A percentile compares a stretch with the other conserved stretches of the same genome.
phyloP scores from a whole-genome alignment of 37 sponge, comb jelly and placozoan species.

The Chondrilla cf. caribensis region DNA sequence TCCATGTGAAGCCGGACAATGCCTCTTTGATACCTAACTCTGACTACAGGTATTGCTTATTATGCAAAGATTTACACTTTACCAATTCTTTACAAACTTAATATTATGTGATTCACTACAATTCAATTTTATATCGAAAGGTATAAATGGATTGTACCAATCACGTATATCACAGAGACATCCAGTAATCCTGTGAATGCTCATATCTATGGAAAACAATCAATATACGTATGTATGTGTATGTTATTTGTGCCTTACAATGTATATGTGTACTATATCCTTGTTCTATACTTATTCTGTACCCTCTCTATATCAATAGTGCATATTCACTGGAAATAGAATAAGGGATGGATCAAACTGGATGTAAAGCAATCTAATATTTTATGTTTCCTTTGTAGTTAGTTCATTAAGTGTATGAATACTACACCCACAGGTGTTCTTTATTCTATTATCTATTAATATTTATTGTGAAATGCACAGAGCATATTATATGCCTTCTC shows the following conservation, averaged over 20 bases:
- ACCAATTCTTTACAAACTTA: too few relatives aligned
- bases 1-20: not conserved
- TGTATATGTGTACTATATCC: too few relatives aligned
- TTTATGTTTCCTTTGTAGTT: slow-evolving; percentile 63
- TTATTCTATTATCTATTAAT: not conserved
- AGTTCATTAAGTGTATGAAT: not conserved
- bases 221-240: not conserved
- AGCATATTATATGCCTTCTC: too few relatives aligned
- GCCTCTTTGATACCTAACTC: slow-evolving; percentile 23
- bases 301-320: too few relatives aligned
- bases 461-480: too few relatives aligned
- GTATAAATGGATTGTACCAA: slow-evolving; percentile 75
- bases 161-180: slow-evolving; percentile 46
- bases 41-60: slow-evolving; percentile 55
- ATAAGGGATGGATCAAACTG: slow-evolving; percentile 60
- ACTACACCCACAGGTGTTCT: not conserved
- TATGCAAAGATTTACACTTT: too few relatives aligned
- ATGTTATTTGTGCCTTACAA: too few relatives aligned
- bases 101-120: too few relatives aligned
- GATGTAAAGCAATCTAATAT: slow-evolving; percentile 52
- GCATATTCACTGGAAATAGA: too few relatives aligned
- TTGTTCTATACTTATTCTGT: too few relatives aligned
- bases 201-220: not conserved
- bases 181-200: too few relatives aligned
- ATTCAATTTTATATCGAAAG: too few relatives aligned